Evolutionary conservation across 2,113 vertebrate genomes (phyloP).

Genomic region (Actinemys pallida): DNA sequence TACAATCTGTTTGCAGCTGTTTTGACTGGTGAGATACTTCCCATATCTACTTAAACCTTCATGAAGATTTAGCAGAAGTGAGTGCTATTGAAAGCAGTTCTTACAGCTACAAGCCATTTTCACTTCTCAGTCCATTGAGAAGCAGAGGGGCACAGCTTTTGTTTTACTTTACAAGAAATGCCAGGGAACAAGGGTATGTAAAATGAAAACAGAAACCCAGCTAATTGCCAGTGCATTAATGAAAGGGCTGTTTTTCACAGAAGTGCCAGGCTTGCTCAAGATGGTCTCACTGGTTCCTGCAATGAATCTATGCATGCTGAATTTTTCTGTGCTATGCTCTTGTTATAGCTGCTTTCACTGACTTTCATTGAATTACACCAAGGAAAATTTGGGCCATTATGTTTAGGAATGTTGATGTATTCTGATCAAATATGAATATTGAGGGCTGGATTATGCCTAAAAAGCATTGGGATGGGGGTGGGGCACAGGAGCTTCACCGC

Average conservation of each 20-base stretch:
- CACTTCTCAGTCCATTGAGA: not conserved
- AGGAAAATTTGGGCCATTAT: not conserved
- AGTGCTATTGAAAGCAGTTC: not conserved
- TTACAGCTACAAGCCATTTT: not conserved
- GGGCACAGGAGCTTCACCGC: not conserved
- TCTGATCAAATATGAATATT: not conserved
- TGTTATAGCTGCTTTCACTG: not conserved
- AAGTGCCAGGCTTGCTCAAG: not conserved
- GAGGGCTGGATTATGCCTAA: not conserved
- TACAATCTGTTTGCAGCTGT: constrained; percentile 31
- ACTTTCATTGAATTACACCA: not conserved
- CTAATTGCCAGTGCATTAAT: not conserved
- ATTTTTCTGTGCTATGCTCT: not conserved
- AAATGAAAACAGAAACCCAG: constrained; percentile 3
- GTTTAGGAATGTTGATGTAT: not conserved
- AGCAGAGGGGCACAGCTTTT: not conserved
- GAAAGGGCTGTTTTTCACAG: not conserved
- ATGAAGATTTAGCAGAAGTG: constrained; percentile 32
- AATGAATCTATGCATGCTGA: not conserved
- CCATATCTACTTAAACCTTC: constrained; percentile 25
- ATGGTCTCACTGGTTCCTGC: not conserved
- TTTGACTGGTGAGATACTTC: constrained; percentile 33
- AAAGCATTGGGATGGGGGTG: not conserved
- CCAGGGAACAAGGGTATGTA: not conserved
- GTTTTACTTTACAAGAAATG: constrained; percentile 14